phyloP scores from a whole-genome alignment of 2,113 vertebrate genomes.

The Phyllopteryx taeniolatus region DNA sequence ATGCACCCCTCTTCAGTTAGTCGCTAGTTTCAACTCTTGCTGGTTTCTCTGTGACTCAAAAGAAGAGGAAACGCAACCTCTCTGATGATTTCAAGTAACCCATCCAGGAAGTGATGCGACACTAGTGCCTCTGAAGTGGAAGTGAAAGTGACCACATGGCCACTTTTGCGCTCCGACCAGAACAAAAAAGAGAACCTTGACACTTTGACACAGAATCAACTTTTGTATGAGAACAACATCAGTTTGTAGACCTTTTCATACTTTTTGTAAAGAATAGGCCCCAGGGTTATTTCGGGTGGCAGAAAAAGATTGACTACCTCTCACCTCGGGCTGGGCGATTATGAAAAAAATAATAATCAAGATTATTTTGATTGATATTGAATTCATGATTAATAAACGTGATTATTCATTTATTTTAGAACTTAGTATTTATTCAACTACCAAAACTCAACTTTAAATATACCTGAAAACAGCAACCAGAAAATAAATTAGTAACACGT shows the following conservation, averaged over 20 bases:
- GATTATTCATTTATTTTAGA: no score
- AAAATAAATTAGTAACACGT: no score
- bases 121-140: constrained; percentile 28
- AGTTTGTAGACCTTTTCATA: background rate
- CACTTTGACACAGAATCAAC: background rate
- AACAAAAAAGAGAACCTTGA: constrained; percentile 45
- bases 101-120: constrained; percentile 29
- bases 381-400: no score
- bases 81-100: constrained; percentile 1
- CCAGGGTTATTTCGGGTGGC: no score
- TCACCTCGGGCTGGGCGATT: no score
- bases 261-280: no score
- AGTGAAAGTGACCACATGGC: constrained; percentile 51
- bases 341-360: no score
- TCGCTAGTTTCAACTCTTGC: background rate
- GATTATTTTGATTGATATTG: no score
- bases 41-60: background rate
- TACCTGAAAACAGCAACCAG: no score
- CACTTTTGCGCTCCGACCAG: constrained; percentile 6
- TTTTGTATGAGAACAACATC: background rate
- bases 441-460: no score
- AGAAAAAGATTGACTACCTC: no score
- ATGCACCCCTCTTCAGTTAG: background rate
- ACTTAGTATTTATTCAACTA: no score
- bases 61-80: constrained; percentile 3